Evolutionary conservation across 2,113 vertebrate species (phyloP).

Genomic region (Malurus elegans): DNA sequence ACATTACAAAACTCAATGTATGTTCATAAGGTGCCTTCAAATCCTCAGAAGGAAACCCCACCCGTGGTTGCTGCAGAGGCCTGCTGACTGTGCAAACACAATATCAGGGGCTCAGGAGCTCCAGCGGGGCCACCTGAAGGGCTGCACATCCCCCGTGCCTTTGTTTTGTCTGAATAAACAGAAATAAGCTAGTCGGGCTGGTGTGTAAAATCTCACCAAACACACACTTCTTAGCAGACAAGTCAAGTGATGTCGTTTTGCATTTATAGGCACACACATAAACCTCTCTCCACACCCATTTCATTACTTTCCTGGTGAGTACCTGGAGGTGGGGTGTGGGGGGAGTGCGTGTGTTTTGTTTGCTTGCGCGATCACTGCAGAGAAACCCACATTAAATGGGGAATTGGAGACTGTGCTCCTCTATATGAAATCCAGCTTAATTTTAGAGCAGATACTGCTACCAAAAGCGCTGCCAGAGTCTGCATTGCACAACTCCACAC

Average conservation of each 20-base stretch:
- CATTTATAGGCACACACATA: no score
- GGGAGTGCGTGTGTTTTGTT: background rate
- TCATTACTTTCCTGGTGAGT: background rate
- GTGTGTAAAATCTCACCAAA: background rate
- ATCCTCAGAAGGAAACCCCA: background rate
- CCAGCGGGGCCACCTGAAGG: accelerated
- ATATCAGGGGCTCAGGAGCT: background rate
- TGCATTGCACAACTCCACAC: background rate
- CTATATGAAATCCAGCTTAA: background rate
- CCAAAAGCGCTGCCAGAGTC: background rate
- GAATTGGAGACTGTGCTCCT: background rate
- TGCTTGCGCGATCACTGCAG: background rate
- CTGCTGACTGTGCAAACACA: background rate
- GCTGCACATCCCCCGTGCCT: background rate
- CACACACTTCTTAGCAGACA: background rate
- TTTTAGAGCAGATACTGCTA: background rate
- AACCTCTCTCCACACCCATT: no score
- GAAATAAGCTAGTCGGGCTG: background rate
- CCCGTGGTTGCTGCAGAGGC: accelerated
- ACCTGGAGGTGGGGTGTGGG: background rate
- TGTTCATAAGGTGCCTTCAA: background rate
- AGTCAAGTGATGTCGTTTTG: background rate
- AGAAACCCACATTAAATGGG: background rate
- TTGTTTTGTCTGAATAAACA: background rate
- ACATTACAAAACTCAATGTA: background rate